phyloP scores from a whole-genome alignment of 2,113 vertebrate species.

The Daphoenositta chrysoptera region DNA sequence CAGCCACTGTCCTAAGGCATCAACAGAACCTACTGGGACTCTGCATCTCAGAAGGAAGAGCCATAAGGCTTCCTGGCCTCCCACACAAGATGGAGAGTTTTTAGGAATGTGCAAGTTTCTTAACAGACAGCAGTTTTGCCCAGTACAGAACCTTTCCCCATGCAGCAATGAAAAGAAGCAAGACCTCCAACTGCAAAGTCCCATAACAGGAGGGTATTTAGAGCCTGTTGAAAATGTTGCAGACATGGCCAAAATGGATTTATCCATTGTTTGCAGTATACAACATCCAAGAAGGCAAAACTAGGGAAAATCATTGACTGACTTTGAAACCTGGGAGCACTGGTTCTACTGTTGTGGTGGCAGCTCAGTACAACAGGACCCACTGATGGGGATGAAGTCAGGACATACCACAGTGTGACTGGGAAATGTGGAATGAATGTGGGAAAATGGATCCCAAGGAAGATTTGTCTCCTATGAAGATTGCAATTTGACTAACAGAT shows the following conservation, averaged over 20 bases:
- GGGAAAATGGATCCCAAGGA: background rate
- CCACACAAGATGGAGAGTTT: background rate
- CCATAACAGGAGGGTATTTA: background rate
- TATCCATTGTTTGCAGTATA: background rate
- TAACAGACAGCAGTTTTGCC: background rate
- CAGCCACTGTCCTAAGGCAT: slow-evolving; percentile 2
- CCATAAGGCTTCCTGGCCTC: background rate
- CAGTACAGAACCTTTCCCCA: background rate
- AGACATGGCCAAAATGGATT: background rate
- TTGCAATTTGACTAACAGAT: background rate
- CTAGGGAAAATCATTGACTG: background rate
- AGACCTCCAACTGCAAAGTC: background rate
- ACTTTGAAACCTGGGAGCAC: background rate
- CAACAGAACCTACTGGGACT: background rate
- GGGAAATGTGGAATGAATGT: background rate
- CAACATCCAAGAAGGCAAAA: background rate
- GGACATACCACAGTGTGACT: background rate
- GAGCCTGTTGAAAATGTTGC: background rate
- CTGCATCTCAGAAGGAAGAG: background rate
- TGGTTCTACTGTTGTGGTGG: background rate
- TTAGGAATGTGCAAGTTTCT: background rate
- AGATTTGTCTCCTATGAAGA: background rate
- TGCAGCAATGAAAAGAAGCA: background rate
- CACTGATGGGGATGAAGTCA: background rate
- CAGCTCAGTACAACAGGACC: background rate